A percentile compares a stretch with the other conserved stretches of the same genome.
These are phyloP conservation scores for Tragelaphus strepsiceros DNA, from an alignment of 2,113 vertebrate genomes.

Conservation along the genomic window DNA sequence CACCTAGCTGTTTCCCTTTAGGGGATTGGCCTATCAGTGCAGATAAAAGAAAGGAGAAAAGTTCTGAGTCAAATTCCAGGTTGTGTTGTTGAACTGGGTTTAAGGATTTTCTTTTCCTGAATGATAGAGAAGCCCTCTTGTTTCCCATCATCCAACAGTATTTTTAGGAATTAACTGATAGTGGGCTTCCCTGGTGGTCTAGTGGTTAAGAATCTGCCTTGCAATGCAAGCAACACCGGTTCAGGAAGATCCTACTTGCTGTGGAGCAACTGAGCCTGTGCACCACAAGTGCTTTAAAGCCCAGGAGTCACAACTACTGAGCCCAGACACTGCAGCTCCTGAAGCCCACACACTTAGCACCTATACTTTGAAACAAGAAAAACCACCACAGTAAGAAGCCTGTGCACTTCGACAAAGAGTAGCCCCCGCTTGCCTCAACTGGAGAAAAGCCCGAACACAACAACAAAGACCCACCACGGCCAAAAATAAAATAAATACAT, in stretches of 20 bases:
- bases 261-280: neutral
- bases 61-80: neutral
- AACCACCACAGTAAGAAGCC: neutral
- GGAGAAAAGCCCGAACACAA: neutral
- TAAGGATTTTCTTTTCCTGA: slow-evolving; percentile 17
- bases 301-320: neutral
- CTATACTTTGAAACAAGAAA: neutral
- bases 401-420: neutral
- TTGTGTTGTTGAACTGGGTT: neutral
- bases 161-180: neutral
- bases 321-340: neutral
- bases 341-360: neutral
- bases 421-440: neutral
- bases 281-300: neutral
- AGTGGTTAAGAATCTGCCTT: neutral
- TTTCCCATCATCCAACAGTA: neutral
- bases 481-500: neutral
- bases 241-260: neutral
- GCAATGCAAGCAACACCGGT: neutral
- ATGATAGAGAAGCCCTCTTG: neutral
- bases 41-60: slow-evolving; percentile 5
- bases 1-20: neutral
- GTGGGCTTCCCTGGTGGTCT: neutral
- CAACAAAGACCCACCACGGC: neutral
- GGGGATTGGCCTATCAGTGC: neutral